phyloP scores from a whole-genome alignment of 2,888 invertebrate species.

The Physocephala rufipes region DNA sequence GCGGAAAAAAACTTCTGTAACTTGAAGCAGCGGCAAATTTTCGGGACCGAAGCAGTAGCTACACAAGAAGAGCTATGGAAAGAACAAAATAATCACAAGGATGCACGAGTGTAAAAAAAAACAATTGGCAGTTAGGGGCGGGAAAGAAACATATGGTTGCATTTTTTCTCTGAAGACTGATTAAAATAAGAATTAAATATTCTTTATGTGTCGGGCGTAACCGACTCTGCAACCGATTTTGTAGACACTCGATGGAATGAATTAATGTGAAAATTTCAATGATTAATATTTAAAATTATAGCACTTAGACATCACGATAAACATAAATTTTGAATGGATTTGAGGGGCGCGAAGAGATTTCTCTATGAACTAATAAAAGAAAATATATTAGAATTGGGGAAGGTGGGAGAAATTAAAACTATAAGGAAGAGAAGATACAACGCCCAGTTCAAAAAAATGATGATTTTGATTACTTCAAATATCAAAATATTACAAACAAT shows the following conservation, averaged over 20 bases:
- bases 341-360: too few species aligned
- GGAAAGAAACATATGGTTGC: neutral
- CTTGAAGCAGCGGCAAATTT: constrained; percentile 35
- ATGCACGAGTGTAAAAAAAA: constrained; percentile 8
- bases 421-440: too few species aligned
- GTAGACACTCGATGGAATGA: constrained; percentile 13
- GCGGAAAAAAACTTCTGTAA: constrained; percentile 50
- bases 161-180: too few species aligned
- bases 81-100: neutral
- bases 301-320: constrained; percentile 5
- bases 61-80: neutral
- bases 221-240: neutral
- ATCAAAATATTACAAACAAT: too few species aligned
- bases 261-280: neutral
- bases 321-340: neutral
- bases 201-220: neutral
- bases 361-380: too few species aligned
- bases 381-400: too few species aligned
- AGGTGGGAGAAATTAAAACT: too few species aligned
- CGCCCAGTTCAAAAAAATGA: too few species aligned
- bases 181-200: too few species aligned
- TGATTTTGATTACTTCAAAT: too few species aligned
- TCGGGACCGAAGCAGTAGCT: constrained; percentile 8
- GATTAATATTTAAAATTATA: constrained; percentile 12
- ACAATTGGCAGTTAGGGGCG: neutral